Evolutionary conservation across 2,113 vertebrate species (phyloP), one percentile per base, ranked within the genome.

Genomic region (Nycticryphes semicollaris): DNA sequence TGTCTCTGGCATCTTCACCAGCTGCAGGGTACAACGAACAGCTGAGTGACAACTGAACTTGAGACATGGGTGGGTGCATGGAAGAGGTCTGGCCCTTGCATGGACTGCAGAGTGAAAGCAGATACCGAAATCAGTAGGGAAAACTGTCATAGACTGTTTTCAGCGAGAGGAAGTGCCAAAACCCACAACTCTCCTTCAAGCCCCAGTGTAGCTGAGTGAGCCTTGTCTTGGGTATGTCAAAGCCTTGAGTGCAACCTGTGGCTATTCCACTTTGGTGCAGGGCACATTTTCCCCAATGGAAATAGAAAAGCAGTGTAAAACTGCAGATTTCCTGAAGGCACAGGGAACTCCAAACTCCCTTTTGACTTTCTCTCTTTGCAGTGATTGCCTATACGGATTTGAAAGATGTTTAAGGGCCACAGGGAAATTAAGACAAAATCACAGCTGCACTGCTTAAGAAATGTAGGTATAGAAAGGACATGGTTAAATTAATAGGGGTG

Each of bases 401-500:
- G 4, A 95, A 82, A 82, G 79, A 89, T 75, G 21, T 62, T 92
- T 94, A 87, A 96, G 56, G 50, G n/a, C 85, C 63, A 94, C 19
- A 25, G 73, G 73, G 86, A 97, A 96, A 91, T 90, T 73, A 93
- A 77, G 92, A 84, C 64, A 95, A 94, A 96, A 91, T 97, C 85
- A 94, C 95, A 94, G 73, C 84, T 96, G 87, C 89, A 59, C 45
- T 87, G 60, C 56, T 80, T 82, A 92, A 92, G 93, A 87, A 89
- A 95, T 41, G 79, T 92, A 94, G 91, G 66, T 91, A 81, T 89
- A 90, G 91, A 95, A 95, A 94, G 66, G 87, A 96, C 84, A 78
- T 47, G 83, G 83, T 97, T 97, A 97, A 95, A 93, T 97, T 97
- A 96, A 94, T 89, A 94, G 88, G 80, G 47, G 87, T 87, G 85